phyloP scores from a whole-genome alignment of 2,888 invertebrate species.

The Pristionchus fissidentatus region DNA sequence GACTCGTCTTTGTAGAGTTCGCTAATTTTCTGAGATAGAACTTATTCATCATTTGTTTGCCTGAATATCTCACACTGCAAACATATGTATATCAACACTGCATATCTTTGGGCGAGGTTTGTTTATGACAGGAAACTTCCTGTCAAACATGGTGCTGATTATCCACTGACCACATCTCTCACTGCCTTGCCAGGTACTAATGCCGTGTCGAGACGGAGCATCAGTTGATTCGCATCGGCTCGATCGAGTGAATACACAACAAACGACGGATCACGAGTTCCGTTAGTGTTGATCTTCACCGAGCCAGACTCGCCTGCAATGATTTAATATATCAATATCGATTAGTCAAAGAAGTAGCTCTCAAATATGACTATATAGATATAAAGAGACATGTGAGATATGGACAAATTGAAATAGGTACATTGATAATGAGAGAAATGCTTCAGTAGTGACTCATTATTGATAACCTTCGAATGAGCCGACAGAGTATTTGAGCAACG shows the following conservation, averaged over 20 bases:
- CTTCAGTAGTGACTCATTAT: too few relatives aligned
- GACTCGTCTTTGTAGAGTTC: constrained; percentile 3
- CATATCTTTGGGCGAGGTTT: too few relatives aligned
- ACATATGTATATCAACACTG: too few relatives aligned
- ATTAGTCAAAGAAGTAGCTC: neutral
- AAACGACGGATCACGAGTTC: constrained; percentile 23
- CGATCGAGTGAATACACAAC: neutral
- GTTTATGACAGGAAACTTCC: too few relatives aligned
- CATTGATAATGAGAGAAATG: neutral
- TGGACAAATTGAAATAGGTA: too few relatives aligned
- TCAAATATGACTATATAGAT: neutral
- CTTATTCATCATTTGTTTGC: neutral
- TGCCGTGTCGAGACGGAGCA: neutral
- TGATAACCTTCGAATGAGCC: neutral
- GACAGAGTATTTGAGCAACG: neutral
- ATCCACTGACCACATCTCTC: neutral
- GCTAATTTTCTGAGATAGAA: neutral
- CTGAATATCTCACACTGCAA: too few relatives aligned
- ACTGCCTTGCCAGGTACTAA: neutral
- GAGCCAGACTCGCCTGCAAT: neutral
- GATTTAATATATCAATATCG: neutral
- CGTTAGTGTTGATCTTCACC: constrained; percentile 26
- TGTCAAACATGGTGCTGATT: too few relatives aligned
- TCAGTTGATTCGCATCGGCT: neutral
- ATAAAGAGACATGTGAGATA: neutral